A percentile compares a stretch with the other conserved stretches of the same genome.
phyloP scores from a whole-genome alignment of 1,140 invertebrate genomes.

The Trichoplusia ni region DNA sequence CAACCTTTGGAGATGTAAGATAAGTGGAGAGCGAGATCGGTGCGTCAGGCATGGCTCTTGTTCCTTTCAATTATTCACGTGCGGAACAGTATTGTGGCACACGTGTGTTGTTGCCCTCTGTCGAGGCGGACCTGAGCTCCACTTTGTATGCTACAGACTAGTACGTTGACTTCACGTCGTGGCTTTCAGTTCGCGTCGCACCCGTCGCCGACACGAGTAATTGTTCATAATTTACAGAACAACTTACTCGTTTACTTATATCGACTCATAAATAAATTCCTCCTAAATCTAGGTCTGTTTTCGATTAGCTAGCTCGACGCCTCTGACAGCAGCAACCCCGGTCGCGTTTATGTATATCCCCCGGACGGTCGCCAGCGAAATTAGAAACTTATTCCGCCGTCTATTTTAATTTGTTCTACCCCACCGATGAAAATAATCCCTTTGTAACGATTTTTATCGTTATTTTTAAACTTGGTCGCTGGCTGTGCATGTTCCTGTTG shows the following conservation, averaged over 20 bases:
- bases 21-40: conserved; percentile 47
- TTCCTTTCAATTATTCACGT: conserved; percentile 66
- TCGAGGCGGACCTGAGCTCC: conserved; percentile 12
- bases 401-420: conserved; percentile 36
- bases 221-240: conserved; percentile 2
- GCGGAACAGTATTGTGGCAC: conserved; percentile 37
- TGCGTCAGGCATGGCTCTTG: conserved; percentile 32
- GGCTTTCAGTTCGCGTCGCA: conserved; percentile 7
- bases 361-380: conserved; percentile 2
- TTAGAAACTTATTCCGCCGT: conserved; percentile 20
- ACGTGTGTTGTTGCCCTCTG: conserved; percentile 29
- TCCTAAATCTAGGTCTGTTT: not conserved
- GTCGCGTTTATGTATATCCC: not conserved
- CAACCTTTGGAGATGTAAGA: conserved; percentile 30
- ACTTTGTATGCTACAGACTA: conserved; percentile 36
- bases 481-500: not conserved
- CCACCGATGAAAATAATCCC: conserved; percentile 42
- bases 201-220: not conserved
- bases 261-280: not conserved
- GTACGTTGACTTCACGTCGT: conserved; percentile 26
- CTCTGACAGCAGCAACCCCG: not conserved
- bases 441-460: conserved; percentile 55
- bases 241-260: not conserved
- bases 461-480: conserved; percentile 48
- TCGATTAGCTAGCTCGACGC: not conserved